phyloP scores from a whole-genome alignment of 1,140 invertebrate species.

The Camponotus pennsylvanicus region DNA sequence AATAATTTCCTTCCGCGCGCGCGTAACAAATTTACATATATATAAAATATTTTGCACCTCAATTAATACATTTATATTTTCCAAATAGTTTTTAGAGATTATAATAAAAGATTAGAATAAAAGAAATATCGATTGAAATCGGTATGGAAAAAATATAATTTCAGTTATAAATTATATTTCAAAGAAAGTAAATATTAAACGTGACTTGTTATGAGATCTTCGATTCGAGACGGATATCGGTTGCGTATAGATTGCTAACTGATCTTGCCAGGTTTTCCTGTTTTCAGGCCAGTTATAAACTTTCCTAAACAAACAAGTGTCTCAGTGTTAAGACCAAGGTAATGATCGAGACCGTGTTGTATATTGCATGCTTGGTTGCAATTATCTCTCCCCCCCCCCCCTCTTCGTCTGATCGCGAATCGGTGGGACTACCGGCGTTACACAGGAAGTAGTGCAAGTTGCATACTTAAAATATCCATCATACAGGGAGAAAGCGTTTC shows the following conservation, averaged over 20 bases:
- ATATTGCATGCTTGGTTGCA: constrained; percentile 27
- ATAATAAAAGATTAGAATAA: background rate
- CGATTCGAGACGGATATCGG: background rate
- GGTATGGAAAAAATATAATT: background rate
- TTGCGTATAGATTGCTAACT: background rate
- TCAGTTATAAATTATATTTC: background rate
- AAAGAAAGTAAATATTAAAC: background rate
- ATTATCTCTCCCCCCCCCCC: constrained; percentile 35
- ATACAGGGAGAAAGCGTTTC: constrained; percentile 82
- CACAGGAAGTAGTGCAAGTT: constrained; percentile 73
- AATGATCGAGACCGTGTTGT: constrained; percentile 53
- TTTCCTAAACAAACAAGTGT: constrained; percentile 36
- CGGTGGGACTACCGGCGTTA: constrained; percentile 42
- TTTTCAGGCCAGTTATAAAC: constrained; percentile 10
- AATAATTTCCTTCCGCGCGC: constrained; percentile 8
- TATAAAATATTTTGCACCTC: background rate
- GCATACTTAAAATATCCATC: constrained; percentile 78
- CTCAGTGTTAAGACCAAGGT: constrained; percentile 74
- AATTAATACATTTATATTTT: background rate
- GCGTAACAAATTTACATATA: background rate
- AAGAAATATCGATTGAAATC: background rate
- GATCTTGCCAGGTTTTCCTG: background rate
- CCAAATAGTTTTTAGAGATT: background rate
- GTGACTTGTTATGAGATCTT: background rate
- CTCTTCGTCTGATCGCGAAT: constrained; percentile 30